Base-by-base conservation (phyloP, 1,140 invertebrate genomes). In the Zaprionus vittiger region DNA sequence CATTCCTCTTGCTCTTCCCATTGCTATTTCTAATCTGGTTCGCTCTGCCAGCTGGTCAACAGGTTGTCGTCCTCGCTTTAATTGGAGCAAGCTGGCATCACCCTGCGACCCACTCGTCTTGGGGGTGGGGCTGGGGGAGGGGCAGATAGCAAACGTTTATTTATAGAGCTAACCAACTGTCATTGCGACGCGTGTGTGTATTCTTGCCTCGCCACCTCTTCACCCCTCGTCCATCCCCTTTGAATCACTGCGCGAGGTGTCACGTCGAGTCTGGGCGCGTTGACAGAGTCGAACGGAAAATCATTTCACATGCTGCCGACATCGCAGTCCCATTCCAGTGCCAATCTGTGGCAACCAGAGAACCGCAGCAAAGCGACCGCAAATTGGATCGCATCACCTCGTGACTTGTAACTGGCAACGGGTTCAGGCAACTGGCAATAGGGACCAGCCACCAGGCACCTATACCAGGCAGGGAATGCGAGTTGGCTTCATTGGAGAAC, bases 201-300 rank as follows among this genome's bases (percentile, higher is more conserved):
- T 26, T 7, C 44, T 11, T 47, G 6, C n/a, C 28, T 12, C 64
- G 44, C 31, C 17, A 17, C 2, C 31, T 34, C 31, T 0, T 11
- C 9, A 34, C 31, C 0, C 17, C 26, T n/a, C n/a, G 28, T 26
- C 31, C 14, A 14, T 34, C 69, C 31, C 31, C n/a, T 20, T 12
- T 9, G 17, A 20, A 49, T 49, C 47, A 7, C 24, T 59, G 31
- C 49, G 60, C 15, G 31, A 56, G 66, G 57, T 68, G 57, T 63
- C 76, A 41, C 69, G 57, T 54, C 70, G 77, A 76, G 41, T 60
- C 65, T 83, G 77, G 64, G 56, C 69, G 37, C 57, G 52, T 72
- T 84, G 83, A 87, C 84, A 89, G 38, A 41, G 72, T 77, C 74
- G 79, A 89, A 81, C 81, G 84, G 77, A 81, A 84, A 89, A 81